A percentile compares a stretch with the other conserved stretches of the same genome.
phyloP scores from a whole-genome alignment of 1,140 invertebrate species.

The Lepeophtheirus salmonis region DNA sequence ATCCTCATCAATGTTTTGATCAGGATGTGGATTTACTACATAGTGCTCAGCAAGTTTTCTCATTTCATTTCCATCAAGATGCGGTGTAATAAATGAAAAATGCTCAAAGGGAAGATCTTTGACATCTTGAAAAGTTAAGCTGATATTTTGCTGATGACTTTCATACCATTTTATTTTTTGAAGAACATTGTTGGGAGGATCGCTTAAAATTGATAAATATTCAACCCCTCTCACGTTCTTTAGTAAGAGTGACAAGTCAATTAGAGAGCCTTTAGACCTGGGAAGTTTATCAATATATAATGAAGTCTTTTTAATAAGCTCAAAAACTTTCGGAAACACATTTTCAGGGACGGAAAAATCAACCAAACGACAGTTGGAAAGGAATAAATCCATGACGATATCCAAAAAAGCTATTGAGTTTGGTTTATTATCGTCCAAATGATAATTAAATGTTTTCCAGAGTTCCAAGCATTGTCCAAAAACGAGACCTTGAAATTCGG shows the following conservation, averaged over 20 bases:
- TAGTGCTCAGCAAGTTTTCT: background rate
- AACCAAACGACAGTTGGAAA: background rate
- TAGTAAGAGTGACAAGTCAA: background rate
- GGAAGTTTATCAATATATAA: background rate
- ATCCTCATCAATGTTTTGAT: background rate
- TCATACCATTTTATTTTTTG: background rate
- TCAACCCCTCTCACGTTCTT: background rate
- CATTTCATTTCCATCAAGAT: background rate
- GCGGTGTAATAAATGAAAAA: background rate
- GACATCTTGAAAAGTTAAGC: background rate
- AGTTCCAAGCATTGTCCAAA: background rate
- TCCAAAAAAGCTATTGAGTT: background rate
- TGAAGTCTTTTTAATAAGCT: background rate
- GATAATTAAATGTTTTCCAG: background rate
- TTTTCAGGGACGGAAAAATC: background rate
- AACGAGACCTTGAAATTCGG: background rate
- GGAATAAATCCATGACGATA: background rate
- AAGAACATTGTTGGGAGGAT: background rate
- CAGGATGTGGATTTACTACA: background rate
- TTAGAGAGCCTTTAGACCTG: background rate
- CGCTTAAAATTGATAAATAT: background rate
- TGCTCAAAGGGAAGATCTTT: background rate
- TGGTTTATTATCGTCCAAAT: background rate
- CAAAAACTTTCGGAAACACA: background rate
- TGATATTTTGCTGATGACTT: background rate